Base-by-base conservation (phyloP, 1,140 invertebrate species). In the Parasteatoda tepidariorum region DNA sequence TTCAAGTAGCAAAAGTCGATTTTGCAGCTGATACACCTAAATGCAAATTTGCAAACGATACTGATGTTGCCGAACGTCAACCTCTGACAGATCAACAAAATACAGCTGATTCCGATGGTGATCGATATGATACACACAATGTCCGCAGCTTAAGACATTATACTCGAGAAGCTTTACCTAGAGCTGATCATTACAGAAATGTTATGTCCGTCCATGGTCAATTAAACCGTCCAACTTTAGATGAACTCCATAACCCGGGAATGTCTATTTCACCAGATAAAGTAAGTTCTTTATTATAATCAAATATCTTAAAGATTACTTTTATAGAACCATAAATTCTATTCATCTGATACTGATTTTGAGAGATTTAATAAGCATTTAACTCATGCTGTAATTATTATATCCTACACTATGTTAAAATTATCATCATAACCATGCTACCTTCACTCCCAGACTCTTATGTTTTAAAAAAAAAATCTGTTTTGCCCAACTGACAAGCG, bases 161-260 rank as follows among this genome's bases (percentile, higher is more conserved):
- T 88, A 98, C 96, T 0, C 90, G 95, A 13, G 97, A 98, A 90
- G 96, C 96, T 2, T 88, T 98, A 59, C 96, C 96, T 9, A 91
- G 96, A 66, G 89, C 97, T 87, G 96, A 98, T 88, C 97, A 98
- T 90, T 98, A 98, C 89, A 92, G 96, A 79, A 97, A 98, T 89
- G 94, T 97, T 84, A 92, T 97, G 91, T 96, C 95, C 24, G 87
- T 92, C 2, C 93, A 97, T 59, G 95, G 96, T 87, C 95, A 95
- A 3, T 94, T 93, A 22, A 95, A 95, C 86, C 91, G 94, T 87
- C 97, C 97, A 3, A 97, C 97, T 3, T 90, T 98, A 18, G 96
- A 97, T 87, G 96, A 98, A 89, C 92, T 98, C 3, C 96, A 97
- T 89, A n/a, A 78, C 22, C 84, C 84, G 7, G 84, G 30, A 3